A percentile compares a stretch with the other conserved stretches of the same genome.
Evolutionary conservation across 1,140 invertebrate genomes (phyloP).

Genomic region (Microvelia longipes): DNA sequence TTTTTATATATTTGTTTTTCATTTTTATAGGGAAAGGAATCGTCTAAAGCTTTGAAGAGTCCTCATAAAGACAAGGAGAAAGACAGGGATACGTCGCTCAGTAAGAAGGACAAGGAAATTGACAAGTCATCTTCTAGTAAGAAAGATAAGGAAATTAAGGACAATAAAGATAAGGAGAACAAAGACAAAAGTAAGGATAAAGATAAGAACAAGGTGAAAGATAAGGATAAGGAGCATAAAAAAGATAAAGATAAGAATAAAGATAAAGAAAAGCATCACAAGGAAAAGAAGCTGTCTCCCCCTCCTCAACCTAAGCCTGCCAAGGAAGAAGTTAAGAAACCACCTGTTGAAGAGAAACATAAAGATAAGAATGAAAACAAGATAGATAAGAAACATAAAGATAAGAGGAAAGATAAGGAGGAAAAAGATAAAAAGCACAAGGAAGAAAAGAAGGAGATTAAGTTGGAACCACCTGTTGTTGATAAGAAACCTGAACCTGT

Average conservation of each 20-base stretch:
- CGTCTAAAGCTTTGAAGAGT: slow-evolving; percentile 27
- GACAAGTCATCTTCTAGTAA: slow-evolving; percentile 15
- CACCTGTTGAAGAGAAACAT: slow-evolving; percentile 9
- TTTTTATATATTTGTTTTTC: too few species aligned
- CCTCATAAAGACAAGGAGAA: slow-evolving; percentile 37
- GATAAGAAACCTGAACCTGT: slow-evolving; percentile 13
- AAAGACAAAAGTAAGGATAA: slow-evolving; percentile 26
- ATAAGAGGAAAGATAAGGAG: slow-evolving; percentile 30
- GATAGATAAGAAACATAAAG: slow-evolving; percentile 18
- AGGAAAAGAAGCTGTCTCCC: neutral
- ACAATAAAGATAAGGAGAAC: slow-evolving; percentile 26
- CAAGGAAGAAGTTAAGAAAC: neutral
- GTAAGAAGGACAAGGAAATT: slow-evolving; percentile 33
- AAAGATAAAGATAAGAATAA: slow-evolving; percentile 20
- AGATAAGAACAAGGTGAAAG: slow-evolving; percentile 24
- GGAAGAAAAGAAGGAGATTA: slow-evolving; percentile 33
- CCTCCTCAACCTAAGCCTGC: slow-evolving; percentile 2
- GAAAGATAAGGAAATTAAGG: slow-evolving; percentile 15
- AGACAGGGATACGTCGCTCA: slow-evolving; percentile 39
- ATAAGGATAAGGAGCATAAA: slow-evolving; percentile 30
- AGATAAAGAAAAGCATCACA: neutral
- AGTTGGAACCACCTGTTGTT: slow-evolving; percentile 7
- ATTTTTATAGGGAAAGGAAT: slow-evolving; percentile 15
- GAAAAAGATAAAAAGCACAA: slow-evolving; percentile 31
- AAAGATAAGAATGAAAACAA: slow-evolving; percentile 14